These are phyloP conservation scores for Mus pahari DNA, from an alignment of 2,113 vertebrate species.

Conservation along the genomic window DNA sequence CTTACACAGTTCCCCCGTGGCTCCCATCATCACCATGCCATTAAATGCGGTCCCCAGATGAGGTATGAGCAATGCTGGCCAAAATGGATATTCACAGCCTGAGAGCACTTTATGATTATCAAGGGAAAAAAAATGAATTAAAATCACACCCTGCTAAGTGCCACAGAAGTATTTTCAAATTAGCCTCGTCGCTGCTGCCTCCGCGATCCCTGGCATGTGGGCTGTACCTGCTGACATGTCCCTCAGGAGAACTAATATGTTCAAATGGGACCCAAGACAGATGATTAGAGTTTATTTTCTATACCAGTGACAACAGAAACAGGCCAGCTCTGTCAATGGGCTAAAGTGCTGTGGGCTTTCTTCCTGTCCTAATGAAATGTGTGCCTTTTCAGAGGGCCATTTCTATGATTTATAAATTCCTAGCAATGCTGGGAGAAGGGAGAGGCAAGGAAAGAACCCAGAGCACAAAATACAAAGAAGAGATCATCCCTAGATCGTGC, in stretches of 20 bases:
- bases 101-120: constrained; percentile 84
- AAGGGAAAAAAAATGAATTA: constrained; percentile 85
- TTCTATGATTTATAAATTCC: constrained; percentile 63
- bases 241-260: constrained; percentile 73
- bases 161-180: constrained; percentile 83
- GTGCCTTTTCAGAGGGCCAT: constrained; percentile 37
- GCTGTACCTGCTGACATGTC: constrained; percentile 73
- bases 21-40: constrained; percentile 64
- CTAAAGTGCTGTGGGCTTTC: constrained; percentile 26
- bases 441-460: not conserved
- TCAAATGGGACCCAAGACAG: constrained; percentile 62
- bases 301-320: constrained; percentile 60
- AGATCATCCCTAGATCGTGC: not conserved
- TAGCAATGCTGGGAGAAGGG: not conserved
- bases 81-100: constrained; percentile 83
- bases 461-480: not conserved
- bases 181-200: constrained; percentile 61
- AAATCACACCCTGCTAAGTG: constrained; percentile 84
- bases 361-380: constrained; percentile 65
- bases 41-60: constrained; percentile 80
- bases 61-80: constrained; percentile 72
- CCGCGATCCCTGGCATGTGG: constrained; percentile 45
- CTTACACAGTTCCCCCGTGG: constrained; percentile 74
- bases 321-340: constrained; percentile 49
- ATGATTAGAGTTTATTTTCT: constrained; percentile 75